Percentiles rank a stretch among this genome's conserved stretches.
phyloP scores from a whole-genome alignment of 1,140 invertebrate species.

The Coelopa frigida region DNA sequence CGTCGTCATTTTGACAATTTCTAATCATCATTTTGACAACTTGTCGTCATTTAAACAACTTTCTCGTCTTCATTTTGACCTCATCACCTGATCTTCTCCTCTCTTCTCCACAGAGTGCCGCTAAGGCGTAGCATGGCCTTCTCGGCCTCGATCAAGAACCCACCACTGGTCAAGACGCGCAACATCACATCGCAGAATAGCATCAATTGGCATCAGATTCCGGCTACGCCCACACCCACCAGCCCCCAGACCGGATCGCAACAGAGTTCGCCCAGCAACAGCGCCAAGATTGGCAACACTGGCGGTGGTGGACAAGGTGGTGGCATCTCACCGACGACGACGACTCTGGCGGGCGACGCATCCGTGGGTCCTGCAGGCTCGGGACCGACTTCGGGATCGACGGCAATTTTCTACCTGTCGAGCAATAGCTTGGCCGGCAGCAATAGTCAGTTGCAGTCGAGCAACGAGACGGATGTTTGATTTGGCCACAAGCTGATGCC shows the following conservation, averaged over 20 bases:
- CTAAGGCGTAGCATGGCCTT: constrained; percentile 60
- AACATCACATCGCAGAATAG: constrained; percentile 47
- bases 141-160: constrained; percentile 55
- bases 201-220: constrained; percentile 42
- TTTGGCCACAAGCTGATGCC: constrained; percentile 3
- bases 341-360: too few relatives aligned
- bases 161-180: constrained; percentile 63
- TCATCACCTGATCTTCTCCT: background rate
- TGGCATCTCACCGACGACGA: too few relatives aligned
- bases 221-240: constrained; percentile 33
- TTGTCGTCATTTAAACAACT: too few relatives aligned
- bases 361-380: too few relatives aligned
- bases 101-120: constrained; percentile 45
- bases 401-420: too few relatives aligned
- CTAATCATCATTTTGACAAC: too few relatives aligned
- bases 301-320: too few relatives aligned
- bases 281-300: too few relatives aligned
- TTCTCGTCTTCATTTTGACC: background rate
- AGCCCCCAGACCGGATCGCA: constrained; percentile 27
- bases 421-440: too few relatives aligned
- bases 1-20: too few relatives aligned
- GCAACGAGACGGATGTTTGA: constrained; percentile 15
- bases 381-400: too few relatives aligned
- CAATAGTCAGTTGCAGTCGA: constrained; percentile 8
- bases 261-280: constrained; percentile 1